Base-by-base conservation (phyloP, 2,113 vertebrate genomes). In the Miniopterus natalensis region DNA sequence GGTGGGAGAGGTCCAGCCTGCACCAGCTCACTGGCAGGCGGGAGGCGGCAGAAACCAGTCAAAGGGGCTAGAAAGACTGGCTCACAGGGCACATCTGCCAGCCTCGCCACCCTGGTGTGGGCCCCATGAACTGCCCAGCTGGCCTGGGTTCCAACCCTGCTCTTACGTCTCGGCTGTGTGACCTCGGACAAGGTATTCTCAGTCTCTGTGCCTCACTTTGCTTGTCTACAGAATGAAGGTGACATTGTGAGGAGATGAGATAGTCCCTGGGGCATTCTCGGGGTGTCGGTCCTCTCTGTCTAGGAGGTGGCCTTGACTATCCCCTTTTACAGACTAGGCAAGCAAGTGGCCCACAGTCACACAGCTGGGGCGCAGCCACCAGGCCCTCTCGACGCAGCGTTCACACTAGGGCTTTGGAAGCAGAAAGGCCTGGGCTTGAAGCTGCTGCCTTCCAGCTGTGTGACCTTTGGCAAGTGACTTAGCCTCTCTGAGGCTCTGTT, bases 331-430 rank as follows among this genome's bases (percentile, higher is more conserved):
- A 68, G 31, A 31, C 2, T 4, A 47, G 7, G 31, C n/a, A 8
- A 1, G 27, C 10, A 3, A 18, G 45, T 1, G 10, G 29, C 3
- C 11, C n/a, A 9, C 45, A 3, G 74, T 29, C 86, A 73, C 12
- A 9, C 3, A 8, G 36, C 27, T 3, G 8, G 61, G 17, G 27
- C 0, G 7, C 6, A 73, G 23, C 42, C 9, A 8, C 63, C 42
- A 8, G 59, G 6, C 1, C 1, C 29, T 45, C 20, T 17, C 10
- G 2, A 20, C 0, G 2, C 1, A 0, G 1, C 0, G 25, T 21
- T 25, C 20, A 13, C 53, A 1, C 8, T 0, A 20, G 7, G 11
- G n/a, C 57, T 80, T 8, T 61, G 25, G 55, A 31, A 23, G 36
- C 59, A 6, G 27, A 36, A 2, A 4, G 92, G 55, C 17, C 18